Evolutionary conservation across 2,888 invertebrate genomes (phyloP).

Genomic region (Apoda limacodes): DNA sequence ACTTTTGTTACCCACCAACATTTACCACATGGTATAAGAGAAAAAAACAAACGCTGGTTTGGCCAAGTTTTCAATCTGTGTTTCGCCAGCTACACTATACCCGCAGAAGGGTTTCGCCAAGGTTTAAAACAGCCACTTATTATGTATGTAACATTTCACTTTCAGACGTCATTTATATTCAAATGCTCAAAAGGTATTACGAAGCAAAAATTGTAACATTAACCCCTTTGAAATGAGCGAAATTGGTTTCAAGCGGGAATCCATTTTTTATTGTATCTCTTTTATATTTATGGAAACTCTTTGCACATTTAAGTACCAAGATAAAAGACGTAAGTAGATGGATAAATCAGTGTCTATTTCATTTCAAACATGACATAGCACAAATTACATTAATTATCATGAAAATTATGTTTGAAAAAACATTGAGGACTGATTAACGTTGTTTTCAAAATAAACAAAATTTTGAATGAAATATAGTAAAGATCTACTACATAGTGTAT

Average conservation of each 20-base stretch:
- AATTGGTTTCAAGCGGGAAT: conserved; percentile 48
- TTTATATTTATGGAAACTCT: conserved; percentile 24
- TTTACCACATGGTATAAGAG: too few species aligned
- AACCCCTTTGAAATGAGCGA: conserved; percentile 60
- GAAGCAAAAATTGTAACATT: conserved; percentile 64
- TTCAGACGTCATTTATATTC: conserved; percentile 71
- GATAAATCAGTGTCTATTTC: background rate
- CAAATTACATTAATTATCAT: too few species aligned
- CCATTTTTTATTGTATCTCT: conserved; percentile 32
- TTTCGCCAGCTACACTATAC: too few species aligned
- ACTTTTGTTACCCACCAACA: too few species aligned
- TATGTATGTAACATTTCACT: conserved; percentile 71
- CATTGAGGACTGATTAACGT: too few species aligned
- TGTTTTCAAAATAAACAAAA: too few species aligned
- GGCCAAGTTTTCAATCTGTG: too few species aligned
- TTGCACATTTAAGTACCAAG: conserved; percentile 15
- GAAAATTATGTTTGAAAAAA: too few species aligned
- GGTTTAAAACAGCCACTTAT: conserved; percentile 70
- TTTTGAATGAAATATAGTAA: too few species aligned
- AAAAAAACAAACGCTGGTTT: too few species aligned
- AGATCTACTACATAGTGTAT: too few species aligned
- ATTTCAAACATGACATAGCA: too few species aligned
- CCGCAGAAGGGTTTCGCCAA: conserved; percentile 67
- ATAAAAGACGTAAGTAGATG: conserved; percentile 11
- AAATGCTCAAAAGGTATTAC: conserved; percentile 69